Evolutionary conservation across 1,140 invertebrate genomes (phyloP).

Genomic region (Pogonomyrmex barbatus): DNA sequence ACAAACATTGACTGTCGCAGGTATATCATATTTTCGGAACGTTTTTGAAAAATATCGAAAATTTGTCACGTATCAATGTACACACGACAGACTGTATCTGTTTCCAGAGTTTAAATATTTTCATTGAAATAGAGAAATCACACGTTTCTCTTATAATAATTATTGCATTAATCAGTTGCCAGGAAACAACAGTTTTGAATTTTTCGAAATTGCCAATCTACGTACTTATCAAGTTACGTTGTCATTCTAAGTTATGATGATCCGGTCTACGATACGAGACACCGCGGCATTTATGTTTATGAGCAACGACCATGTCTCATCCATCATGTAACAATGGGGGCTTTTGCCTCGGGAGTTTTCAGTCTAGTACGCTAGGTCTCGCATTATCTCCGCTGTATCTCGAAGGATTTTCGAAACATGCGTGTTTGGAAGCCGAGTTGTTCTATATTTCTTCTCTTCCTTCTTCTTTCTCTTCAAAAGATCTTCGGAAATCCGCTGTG

Average conservation of each 20-base stretch:
- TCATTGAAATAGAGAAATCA: background rate
- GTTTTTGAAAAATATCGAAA: background rate
- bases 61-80: background rate
- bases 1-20: background rate
- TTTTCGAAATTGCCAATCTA: conserved; percentile 49
- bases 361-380: background rate
- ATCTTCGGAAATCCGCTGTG: background rate
- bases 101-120: conserved; percentile 4
- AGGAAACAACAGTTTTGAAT: background rate
- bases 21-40: background rate
- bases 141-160: background rate
- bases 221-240: conserved; percentile 48
- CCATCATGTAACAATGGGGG: conserved; percentile 32
- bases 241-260: background rate
- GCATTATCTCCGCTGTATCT: background rate
- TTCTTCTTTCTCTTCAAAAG: background rate
- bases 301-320: conserved; percentile 5
- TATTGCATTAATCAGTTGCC: conserved; percentile 38
- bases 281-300: background rate
- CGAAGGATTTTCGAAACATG: conserved; percentile 28
- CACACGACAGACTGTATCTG: background rate
- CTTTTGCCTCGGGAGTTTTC: background rate
- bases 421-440: background rate
- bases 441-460: background rate
- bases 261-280: conserved; percentile 2